These are phyloP conservation scores for Pseudochirops corinnae DNA, from an alignment of 2,797 vertebrate species.

Conservation along the genomic window DNA sequence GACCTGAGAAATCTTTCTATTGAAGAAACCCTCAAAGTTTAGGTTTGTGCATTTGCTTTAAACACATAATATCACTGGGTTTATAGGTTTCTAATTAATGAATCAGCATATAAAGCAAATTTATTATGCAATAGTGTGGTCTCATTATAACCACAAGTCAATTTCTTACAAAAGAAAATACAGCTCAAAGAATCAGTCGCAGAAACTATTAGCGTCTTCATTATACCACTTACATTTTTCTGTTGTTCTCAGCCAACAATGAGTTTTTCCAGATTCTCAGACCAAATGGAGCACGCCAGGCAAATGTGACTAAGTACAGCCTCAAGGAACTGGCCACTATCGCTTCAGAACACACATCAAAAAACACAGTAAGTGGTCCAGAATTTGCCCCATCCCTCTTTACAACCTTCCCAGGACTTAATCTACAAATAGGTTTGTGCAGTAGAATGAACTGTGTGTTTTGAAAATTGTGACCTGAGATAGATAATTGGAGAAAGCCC, in stretches of 20 bases:
- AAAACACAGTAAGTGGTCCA: slow-evolving; percentile 90
- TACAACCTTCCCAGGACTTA: slow-evolving; percentile 13
- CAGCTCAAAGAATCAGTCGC: slow-evolving; percentile 65
- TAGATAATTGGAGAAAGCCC: neutral
- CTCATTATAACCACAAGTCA: neutral
- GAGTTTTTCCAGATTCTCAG: slow-evolving; percentile 92
- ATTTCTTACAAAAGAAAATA: slow-evolving; percentile 57
- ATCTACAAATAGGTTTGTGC: slow-evolving; percentile 8
- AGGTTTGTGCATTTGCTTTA: neutral
- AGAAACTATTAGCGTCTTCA: slow-evolving; percentile 64
- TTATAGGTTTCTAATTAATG: neutral
- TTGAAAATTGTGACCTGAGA: neutral
- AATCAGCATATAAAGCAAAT: neutral
- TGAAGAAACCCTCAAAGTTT: neutral
- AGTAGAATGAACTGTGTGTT: neutral
- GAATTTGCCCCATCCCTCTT: neutral
- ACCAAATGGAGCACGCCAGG: slow-evolving; percentile 85
- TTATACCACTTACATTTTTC: slow-evolving; percentile 76
- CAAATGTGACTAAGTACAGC: slow-evolving; percentile 86
- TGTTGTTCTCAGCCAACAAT: slow-evolving; percentile 88
- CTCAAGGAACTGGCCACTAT: slow-evolving; percentile 90
- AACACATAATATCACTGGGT: neutral
- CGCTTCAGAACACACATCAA: slow-evolving; percentile 92
- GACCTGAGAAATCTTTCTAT: neutral
- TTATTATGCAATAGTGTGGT: neutral